Conservation (phyloP, 2,113 vertebrate genomes). For the Nothobranchius kuhntae region DNA sequence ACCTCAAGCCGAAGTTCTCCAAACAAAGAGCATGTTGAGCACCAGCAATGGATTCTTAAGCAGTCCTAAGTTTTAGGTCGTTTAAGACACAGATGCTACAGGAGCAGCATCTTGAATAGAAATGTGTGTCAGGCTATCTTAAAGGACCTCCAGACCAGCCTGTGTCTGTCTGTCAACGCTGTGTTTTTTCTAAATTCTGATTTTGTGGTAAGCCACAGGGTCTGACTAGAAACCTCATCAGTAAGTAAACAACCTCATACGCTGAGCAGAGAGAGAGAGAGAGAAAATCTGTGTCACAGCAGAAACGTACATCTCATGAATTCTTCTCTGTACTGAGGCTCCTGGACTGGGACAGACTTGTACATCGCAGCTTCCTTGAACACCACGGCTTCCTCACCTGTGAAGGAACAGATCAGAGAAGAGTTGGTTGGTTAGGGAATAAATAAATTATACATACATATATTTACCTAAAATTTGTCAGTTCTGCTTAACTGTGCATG, state of each 20-base stretch:
- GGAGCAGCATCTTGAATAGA: no score
- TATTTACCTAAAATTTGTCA: no score
- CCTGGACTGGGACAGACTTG: slow-evolving; percentile 68
- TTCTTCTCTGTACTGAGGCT: slow-evolving; percentile 75
- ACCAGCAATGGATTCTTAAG: background rate
- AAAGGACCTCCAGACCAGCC: background rate
- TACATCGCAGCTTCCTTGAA: slow-evolving; percentile 74
- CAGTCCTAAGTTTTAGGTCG: background rate
- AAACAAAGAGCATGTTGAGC: slow-evolving; percentile 23
- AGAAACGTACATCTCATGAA: slow-evolving; percentile 79
- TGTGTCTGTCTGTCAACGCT: slow-evolving; percentile 29
- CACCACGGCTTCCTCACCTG: slow-evolving; percentile 68
- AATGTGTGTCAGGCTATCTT: background rate
- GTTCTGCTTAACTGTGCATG: no score
- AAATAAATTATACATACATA: background rate
- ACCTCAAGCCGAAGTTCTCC: slow-evolving; percentile 53
- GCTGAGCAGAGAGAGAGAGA: slow-evolving; percentile 25
- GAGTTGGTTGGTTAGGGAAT: no score
- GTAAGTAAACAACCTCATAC: slow-evolving; percentile 35
- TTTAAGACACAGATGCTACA: no score
- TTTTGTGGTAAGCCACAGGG: slow-evolving; percentile 53
- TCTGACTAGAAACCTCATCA: slow-evolving; percentile 48
- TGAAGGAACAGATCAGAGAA: background rate
- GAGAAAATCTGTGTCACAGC: slow-evolving; percentile 4
- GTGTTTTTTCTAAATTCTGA: slow-evolving; percentile 7